Evolutionary conservation across 2,797 vertebrate species (phyloP).

Genomic region (Myotis myotis): DNA sequence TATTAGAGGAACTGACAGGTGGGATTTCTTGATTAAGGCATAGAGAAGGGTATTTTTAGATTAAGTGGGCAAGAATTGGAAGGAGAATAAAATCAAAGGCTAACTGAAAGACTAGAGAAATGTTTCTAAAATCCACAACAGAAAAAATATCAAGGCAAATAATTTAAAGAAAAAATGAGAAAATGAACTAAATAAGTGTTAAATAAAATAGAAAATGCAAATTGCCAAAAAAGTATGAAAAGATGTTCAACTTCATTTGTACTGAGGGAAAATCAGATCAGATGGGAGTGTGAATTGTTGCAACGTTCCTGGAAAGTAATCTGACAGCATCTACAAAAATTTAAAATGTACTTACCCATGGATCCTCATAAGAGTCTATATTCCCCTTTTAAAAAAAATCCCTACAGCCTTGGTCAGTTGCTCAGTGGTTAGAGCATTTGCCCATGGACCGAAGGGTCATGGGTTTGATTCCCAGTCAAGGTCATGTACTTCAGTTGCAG

Average conservation of each 20-base stretch:
- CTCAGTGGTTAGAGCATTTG: too few species aligned
- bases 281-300: background rate
- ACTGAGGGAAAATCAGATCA: background rate
- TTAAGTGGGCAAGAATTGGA: background rate
- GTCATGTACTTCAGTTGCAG: too few species aligned
- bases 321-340: background rate
- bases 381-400: background rate
- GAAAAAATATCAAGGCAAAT: background rate
- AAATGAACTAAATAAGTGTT: background rate
- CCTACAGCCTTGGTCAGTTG: background rate
- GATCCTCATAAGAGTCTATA: background rate
- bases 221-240: background rate
- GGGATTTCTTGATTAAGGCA: background rate
- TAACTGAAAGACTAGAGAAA: background rate
- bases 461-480: too few species aligned
- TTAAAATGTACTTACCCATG: background rate
- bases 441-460: too few species aligned
- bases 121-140: background rate
- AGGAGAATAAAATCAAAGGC: conserved; percentile 12
- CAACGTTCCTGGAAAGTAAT: conserved; percentile 7
- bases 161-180: background rate
- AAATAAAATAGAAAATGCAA: background rate
- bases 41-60: background rate
- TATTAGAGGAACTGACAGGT: background rate
- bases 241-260: background rate